phyloP scores from a whole-genome alignment of 1,140 invertebrate species.

The Trinorchestia longiramus region DNA sequence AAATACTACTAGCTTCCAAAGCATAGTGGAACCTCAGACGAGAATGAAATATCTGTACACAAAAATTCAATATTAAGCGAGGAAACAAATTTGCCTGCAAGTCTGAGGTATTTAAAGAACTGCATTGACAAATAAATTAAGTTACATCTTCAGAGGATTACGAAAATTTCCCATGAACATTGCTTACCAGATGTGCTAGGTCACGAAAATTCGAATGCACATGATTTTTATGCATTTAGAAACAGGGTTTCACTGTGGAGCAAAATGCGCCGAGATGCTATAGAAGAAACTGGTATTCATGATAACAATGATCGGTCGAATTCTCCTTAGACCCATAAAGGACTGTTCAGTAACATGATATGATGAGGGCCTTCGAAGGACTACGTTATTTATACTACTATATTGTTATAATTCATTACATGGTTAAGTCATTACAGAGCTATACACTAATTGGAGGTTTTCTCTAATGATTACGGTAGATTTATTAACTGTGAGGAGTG shows the following conservation, averaged over 20 bases:
- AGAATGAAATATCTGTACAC: neutral
- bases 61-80: neutral
- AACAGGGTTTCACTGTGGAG: neutral
- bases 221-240: neutral
- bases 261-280: neutral
- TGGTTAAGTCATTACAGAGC: slow-evolving; percentile 50
- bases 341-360: slow-evolving; percentile 50
- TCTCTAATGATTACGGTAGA: slow-evolving; percentile 30
- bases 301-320: slow-evolving; percentile 37
- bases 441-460: slow-evolving; percentile 53
- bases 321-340: slow-evolving; percentile 51
- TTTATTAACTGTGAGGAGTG: slow-evolving; percentile 50
- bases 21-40: neutral
- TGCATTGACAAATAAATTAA: neutral
- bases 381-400: slow-evolving; percentile 51
- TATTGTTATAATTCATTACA: slow-evolving; percentile 54
- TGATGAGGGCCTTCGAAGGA: slow-evolving; percentile 46
- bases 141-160: neutral
- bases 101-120: neutral
- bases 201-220: neutral
- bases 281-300: slow-evolving; percentile 9
- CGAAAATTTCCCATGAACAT: neutral
- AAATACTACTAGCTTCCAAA: neutral
- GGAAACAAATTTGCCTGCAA: neutral
- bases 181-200: neutral